Evolutionary conservation across 2,797 vertebrate genomes (phyloP), one percentile per base, ranked within the genome.

Genomic region (Novumbra hubbsi): DNA sequence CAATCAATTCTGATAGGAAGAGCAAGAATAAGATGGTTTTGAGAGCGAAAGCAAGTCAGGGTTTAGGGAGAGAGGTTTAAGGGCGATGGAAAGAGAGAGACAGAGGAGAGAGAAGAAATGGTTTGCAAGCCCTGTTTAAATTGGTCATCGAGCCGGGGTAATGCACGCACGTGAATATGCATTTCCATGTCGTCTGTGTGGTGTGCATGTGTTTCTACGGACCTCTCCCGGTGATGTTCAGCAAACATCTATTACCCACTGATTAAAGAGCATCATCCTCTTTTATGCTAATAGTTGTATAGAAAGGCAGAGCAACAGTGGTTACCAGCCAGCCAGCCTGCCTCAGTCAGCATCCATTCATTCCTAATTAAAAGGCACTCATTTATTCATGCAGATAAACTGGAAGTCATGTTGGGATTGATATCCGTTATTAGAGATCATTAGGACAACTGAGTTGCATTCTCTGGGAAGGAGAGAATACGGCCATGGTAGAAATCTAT

Each of bases 311-410:
- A 81, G 27, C 83, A 78, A 84, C 75, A 55, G 41, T 28, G 82
- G 34, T 38, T 38, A 7, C 34, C 34, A 38, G 34, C 34, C 79
- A 57, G 80, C 28, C 8, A 52, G 69, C 80, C 80, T 81, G 62
- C 27, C 82, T 91, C 79, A 80, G 80, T 78, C 83, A 84, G 86
- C 84, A 85, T 81, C 82, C 85, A 80, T 84, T 92, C 84, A 85
- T 81, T 83, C 85, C 80, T 84, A 92, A 92, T 92, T 88, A 91
- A 89, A 16, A 80, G 83, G 71, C 72, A 81, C 83, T 92, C 88
- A 92, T 80, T 91, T 91, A 91, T 90, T 94, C 88, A 92, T 91
- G 90, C 87, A 91, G 91, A 92, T 92, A 91, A 93, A 92, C 84
- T 80, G 84, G 87, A 90, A 90, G 87, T 88, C 89, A 86, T 91